These are phyloP conservation scores for Melanotaenia nigrans DNA, from an alignment of 2,797 vertebrate genomes.

Conservation along the genomic window DNA sequence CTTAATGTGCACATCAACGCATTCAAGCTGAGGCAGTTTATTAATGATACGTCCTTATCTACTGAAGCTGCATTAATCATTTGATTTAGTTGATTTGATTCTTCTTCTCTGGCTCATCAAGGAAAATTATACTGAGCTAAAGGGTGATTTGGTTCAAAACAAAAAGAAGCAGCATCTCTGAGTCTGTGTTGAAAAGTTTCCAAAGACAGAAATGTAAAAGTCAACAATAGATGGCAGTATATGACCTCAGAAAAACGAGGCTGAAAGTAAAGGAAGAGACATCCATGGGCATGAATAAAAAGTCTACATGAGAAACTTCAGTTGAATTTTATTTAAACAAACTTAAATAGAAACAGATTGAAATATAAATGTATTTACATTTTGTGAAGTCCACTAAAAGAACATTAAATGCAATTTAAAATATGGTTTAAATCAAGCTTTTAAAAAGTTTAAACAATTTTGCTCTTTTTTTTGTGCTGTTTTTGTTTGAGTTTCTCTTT, in stretches of 20 bases:
- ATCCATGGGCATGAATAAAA: neutral
- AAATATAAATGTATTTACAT: neutral
- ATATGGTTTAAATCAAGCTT: slow-evolving; percentile 8
- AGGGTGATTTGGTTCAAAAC: neutral
- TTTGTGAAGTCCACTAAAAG: neutral
- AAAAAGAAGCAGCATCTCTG: neutral
- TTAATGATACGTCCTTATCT: neutral
- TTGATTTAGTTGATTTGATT: neutral
- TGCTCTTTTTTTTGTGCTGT: neutral
- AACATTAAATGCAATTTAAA: slow-evolving; percentile 17
- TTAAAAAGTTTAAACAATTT: slow-evolving; percentile 21
- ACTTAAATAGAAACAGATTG: neutral
- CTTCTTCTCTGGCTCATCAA: neutral
- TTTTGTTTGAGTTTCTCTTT: slow-evolving; percentile 14
- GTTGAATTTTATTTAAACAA: slow-evolving; percentile 2
- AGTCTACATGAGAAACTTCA: neutral
- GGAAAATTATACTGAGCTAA: neutral
- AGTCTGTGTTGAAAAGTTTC: neutral
- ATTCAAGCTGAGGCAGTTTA: too few species aligned
- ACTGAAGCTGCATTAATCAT: neutral
- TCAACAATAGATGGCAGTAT: slow-evolving; percentile 66
- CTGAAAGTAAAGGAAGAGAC: neutral
- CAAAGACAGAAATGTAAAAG: neutral
- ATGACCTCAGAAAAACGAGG: slow-evolving; percentile 21
- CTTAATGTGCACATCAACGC: too few species aligned